Base-by-base conservation (phyloP, 2,797 vertebrate genomes). In the Mormyrops attenuatus region DNA sequence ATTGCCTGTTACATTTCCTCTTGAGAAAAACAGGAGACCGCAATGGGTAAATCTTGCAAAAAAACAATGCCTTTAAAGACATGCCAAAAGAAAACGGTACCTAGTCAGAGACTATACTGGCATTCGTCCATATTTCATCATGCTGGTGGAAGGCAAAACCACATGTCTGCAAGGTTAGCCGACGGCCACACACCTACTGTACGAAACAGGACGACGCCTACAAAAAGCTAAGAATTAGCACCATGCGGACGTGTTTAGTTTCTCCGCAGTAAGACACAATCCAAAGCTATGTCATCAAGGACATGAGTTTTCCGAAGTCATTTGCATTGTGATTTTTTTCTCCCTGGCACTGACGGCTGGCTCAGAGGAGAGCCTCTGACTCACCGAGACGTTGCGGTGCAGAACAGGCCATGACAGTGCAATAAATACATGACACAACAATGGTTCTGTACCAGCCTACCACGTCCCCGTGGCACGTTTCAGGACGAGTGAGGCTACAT, bases 401-500 rank as follows among this genome's bases (percentile, higher is more conserved):
- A 53, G 85, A 52, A 63, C 15, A 38, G 66, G 30, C 6, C 5
- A 82, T 90, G 89, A 82, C 89, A 55, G 22, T 77, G 73, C 50
- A 87, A 88, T 84, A 88, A 55, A 90, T 88, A 90, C 50, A 60
- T 11, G 41, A 89, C 66, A 88, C 73, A 22, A 84, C 73, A 22
- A 34, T 17, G 44, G 89, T 7, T 38, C 34, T 41, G 2, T 38
- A 55, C 3, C 26, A 2, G 13, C 9, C 22, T 11, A 15, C 52
- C 34, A 41, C 13, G 17, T n/a, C 38, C 77, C 41, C 41, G 3
- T 1, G 41, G 9, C 77, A 41, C n/a, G 49, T 55, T n/a, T 77
- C 30, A 49, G n/a, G 41, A 26, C 15, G 4, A n/a, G 8, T 34
- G 60, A 85, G 80, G 85, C 20, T 49, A 53, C 15, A 41, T 6